Base-by-base conservation (phyloP, 1,140 invertebrate species). In the Melanaphis sacchari region DNA sequence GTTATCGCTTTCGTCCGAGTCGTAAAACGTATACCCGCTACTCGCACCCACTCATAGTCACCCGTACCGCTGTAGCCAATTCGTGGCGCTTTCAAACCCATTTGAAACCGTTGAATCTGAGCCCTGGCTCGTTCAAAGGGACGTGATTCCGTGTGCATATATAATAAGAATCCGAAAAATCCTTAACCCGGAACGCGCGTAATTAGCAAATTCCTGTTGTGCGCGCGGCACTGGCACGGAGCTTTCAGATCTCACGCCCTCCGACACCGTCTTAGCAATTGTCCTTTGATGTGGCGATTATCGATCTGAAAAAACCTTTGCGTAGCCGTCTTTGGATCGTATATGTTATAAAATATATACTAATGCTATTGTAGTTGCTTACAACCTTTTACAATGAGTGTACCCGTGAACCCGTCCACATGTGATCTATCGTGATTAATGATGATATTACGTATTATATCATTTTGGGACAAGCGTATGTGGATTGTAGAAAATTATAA, bases 151-250 rank as follows among this genome's bases (percentile, higher is more conserved):
- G 5, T n/a, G 31, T 15, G 59, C 59, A 76, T n/a, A n/a, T n/a
- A 18, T 76, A 76, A 76, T 76, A 76, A 76, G 59, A 76, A 76
- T 76, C 59, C 15, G 59, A 76, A 76, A 66, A 76, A 76, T 46
- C 24, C 88, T 31, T 24, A 52, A 26, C 36, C 11, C n/a, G 43
- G n/a, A 89, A 49, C 43, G 18, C 87, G 87, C 49, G n/a, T 89
- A 89, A 89, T 89, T 89, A 89, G 87, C 87, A 41, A 89, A 89
- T 89, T 89, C 87, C 87, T 24, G 36, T 54, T 89, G 41, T 46
- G 8, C 85, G 43, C 15, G 18, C 6, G 82, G 38, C 38, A 2
- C 18, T 7, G 24, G 3, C 24, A 2, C 40, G 8, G 36, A 38
- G 22, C 81, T 38, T 82, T 82, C 7, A 59, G 31, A 59, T 59